Base-by-base conservation (phyloP, 2,888 invertebrate species). In the Cistogaster globosa region DNA sequence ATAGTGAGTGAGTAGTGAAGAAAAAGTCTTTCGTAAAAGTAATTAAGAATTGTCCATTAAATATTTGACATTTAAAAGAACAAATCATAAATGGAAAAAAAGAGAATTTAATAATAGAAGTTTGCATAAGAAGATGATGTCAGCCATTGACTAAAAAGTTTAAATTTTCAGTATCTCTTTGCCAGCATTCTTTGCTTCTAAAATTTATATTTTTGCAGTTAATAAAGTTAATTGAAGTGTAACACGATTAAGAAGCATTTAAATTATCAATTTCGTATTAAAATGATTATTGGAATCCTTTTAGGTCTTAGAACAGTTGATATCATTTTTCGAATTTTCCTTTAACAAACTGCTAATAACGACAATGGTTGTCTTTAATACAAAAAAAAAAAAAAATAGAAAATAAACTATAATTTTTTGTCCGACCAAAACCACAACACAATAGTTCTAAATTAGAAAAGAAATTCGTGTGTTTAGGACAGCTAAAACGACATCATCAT, bases 31-130 rank as follows among this genome's bases (percentile, higher is more conserved):
- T 53, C 26, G 38, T 48, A 60, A 82, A 85, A 71, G 69, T 82
- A 82, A 82, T 85, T 85, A 85, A 85, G 79, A 60, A 78, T 57
- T 79, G 20, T 60, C 62, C 42, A 80, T 76, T 60, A 68, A 62
- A 83, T 58, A 69, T 75, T 69, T 84, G 22, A 60, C 45, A 62
- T 57, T 65, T 65, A 48, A 58, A 65, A 20, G 36, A n/a, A 22
- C 7, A 1, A 18, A n/a, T 16, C 20, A 20, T 20, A 42, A 18
- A 58, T 11, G 1, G 11, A 18, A 26, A 2, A 57, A 45, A 18
- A 45, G 14, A 63, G 53, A 72, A 74, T 38, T 12, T 42, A 11
- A 62, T 20, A 18, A 18, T 7, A 9, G 7, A n/a, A n/a, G 9
- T 4, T 26, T 26, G n/a, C 14, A 51, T 51, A n/a, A 51, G 42